Conservation (phyloP, 2,113 vertebrate genomes). For the Serilophus lunatus region DNA sequence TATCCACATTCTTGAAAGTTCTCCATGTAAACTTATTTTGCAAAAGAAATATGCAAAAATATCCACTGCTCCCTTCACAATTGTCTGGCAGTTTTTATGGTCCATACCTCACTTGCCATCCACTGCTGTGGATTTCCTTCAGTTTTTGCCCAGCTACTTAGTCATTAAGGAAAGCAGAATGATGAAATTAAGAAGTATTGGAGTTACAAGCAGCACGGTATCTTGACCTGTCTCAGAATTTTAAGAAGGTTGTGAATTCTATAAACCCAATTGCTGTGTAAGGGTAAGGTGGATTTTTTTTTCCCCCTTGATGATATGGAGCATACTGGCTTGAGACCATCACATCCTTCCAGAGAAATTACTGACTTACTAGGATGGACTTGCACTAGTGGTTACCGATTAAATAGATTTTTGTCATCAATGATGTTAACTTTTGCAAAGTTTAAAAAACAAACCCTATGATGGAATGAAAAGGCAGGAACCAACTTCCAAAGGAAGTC, state of each 20-base stretch:
- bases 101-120: not conserved
- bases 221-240: not conserved
- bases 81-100: not conserved
- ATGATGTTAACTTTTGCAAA: not conserved
- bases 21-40: not conserved
- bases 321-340: not conserved
- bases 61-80: not conserved
- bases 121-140: not conserved
- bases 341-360: not conserved
- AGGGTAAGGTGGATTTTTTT: not conserved
- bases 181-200: not conserved
- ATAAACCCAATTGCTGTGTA: not conserved
- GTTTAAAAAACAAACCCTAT: not conserved
- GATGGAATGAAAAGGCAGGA: not conserved
- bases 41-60: not conserved
- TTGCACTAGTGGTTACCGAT: not conserved
- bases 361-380: not conserved
- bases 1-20: not conserved
- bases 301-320: not conserved
- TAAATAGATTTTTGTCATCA: conserved; percentile 11
- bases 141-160: not conserved
- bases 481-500: not conserved
- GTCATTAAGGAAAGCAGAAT: not conserved
- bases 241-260: not conserved
- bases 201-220: not conserved